Evolutionary conservation across 1,140 invertebrate genomes (phyloP).

Genomic region (Leptoteleia sp.): DNA sequence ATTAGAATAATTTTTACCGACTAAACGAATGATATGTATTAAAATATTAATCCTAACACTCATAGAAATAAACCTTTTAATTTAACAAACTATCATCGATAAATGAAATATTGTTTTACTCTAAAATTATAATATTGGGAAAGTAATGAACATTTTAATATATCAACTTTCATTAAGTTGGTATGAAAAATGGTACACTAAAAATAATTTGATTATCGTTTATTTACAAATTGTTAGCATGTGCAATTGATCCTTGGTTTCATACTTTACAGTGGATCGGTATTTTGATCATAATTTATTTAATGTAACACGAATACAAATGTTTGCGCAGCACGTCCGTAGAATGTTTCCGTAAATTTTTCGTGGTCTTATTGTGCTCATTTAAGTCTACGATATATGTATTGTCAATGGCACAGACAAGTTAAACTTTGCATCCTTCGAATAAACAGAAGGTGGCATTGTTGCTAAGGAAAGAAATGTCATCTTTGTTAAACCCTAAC

Average conservation of each 20-base stretch:
- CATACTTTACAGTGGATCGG: background rate
- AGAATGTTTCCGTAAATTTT: slow-evolving; percentile 20
- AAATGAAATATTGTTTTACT: too few relatives aligned
- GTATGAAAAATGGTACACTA: too few relatives aligned
- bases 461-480: slow-evolving; percentile 31
- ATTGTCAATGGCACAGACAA: slow-evolving; percentile 35
- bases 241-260: background rate
- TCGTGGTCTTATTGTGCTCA: slow-evolving; percentile 28
- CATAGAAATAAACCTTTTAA: too few relatives aligned
- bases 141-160: too few relatives aligned
- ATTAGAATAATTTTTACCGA: slow-evolving; percentile 7
- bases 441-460: slow-evolving; percentile 45
- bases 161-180: too few relatives aligned
- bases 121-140: too few relatives aligned
- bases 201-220: too few relatives aligned
- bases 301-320: slow-evolving; percentile 15
- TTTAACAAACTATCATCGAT: too few relatives aligned
- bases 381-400: slow-evolving; percentile 26
- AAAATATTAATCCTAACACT: slow-evolving; percentile 1
- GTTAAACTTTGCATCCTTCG: slow-evolving; percentile 42
- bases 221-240: too few relatives aligned
- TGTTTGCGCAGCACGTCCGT: slow-evolving; percentile 16
- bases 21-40: background rate
- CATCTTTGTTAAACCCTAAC: slow-evolving; percentile 7
- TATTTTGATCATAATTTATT: slow-evolving; percentile 29